Percentiles rank a stretch among this genome's conserved stretches.
phyloP scores from a whole-genome alignment of 2,888 invertebrate genomes.

The Rhagonycha fulva region DNA sequence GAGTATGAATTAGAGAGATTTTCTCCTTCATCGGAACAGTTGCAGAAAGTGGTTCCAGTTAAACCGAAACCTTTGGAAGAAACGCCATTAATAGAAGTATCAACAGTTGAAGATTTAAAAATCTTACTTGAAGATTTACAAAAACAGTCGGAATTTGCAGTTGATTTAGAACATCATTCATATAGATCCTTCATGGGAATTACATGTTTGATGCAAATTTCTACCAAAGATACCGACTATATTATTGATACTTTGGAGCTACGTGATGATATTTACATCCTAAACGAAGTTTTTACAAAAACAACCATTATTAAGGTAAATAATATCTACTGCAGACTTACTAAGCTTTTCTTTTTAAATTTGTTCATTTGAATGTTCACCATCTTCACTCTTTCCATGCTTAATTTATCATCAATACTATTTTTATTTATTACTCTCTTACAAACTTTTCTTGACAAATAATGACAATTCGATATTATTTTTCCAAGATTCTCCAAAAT shows the following conservation, averaged over 20 bases:
- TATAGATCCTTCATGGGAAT: slow-evolving; percentile 92
- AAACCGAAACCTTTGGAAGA: slow-evolving; percentile 59
- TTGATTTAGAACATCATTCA: slow-evolving; percentile 93
- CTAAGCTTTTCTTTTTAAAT: not conserved
- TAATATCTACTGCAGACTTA: not conserved
- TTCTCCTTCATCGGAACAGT: slow-evolving; percentile 59
- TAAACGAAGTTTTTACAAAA: slow-evolving; percentile 91
- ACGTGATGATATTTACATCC: slow-evolving; percentile 76
- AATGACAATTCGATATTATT: too few relatives aligned
- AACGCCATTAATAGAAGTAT: slow-evolving; percentile 72
- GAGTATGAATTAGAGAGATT: slow-evolving; percentile 81
- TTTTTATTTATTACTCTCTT: too few relatives aligned
- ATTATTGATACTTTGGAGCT: slow-evolving; percentile 85
- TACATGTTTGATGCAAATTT: slow-evolving; percentile 95
- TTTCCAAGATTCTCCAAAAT: too few relatives aligned
- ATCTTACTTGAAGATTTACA: slow-evolving; percentile 69
- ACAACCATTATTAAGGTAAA: slow-evolving; percentile 85
- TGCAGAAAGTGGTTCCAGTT: slow-evolving; percentile 47
- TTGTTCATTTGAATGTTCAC: not conserved
- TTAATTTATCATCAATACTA: too few relatives aligned
- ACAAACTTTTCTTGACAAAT: too few relatives aligned
- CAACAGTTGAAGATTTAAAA: slow-evolving; percentile 66
- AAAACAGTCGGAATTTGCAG: slow-evolving; percentile 74
- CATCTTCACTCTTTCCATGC: too few relatives aligned
- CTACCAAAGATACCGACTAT: slow-evolving; percentile 81